Conservation (phyloP, 2,113 vertebrate species). For the Tupaia chinensis region DNA sequence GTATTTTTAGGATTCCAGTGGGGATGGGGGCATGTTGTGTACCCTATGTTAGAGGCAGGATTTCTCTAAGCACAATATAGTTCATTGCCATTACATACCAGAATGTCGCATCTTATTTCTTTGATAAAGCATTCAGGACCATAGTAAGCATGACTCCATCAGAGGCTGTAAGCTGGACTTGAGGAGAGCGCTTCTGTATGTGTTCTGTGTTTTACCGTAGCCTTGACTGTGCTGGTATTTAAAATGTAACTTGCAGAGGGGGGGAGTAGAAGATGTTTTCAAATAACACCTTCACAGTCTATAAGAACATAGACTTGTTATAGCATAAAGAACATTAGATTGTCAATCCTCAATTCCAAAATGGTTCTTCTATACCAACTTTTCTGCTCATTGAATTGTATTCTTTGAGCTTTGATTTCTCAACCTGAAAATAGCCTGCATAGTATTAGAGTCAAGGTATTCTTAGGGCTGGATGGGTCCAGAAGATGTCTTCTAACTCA, state of each 20-base stretch:
- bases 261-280: neutral
- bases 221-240: neutral
- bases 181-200: neutral
- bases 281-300: neutral
- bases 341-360: neutral
- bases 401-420: conserved; percentile 5
- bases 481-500: neutral
- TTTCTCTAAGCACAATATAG: neutral
- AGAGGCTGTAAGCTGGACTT: neutral
- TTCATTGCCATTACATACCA: neutral
- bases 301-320: conserved; percentile 15
- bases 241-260: neutral
- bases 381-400: conserved; percentile 11
- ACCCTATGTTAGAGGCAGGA: neutral
- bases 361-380: neutral
- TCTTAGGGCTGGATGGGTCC: neutral
- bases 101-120: neutral
- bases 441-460: neutral
- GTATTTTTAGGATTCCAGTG: neutral
- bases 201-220: neutral
- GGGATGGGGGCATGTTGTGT: neutral
- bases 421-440: neutral
- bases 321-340: conserved; percentile 7
- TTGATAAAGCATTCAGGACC: neutral
- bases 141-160: neutral